phyloP scores from a whole-genome alignment of 1,140 invertebrate genomes.

The Drosophila athabasca region DNA sequence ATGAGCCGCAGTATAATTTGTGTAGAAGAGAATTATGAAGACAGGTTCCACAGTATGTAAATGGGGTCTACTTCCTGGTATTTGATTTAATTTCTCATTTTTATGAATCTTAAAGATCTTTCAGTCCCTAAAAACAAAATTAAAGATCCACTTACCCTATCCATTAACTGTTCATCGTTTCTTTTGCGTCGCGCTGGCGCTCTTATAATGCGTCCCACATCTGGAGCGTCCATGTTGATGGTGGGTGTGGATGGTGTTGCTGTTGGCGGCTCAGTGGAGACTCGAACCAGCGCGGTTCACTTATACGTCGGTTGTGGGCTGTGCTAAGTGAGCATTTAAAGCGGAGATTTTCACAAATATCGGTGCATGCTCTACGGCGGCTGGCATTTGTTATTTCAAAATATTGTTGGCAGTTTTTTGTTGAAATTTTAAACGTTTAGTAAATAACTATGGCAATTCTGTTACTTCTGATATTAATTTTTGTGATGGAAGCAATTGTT shows the following conservation, averaged over 20 bases:
- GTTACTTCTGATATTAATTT: neutral
- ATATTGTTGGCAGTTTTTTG: constrained; percentile 40
- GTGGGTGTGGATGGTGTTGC: neutral
- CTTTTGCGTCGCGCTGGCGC: constrained; percentile 75
- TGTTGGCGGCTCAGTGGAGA: constrained; percentile 15
- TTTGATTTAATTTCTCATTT: too few relatives aligned
- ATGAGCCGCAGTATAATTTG: too few relatives aligned
- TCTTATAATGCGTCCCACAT: constrained; percentile 74
- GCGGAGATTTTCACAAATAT: constrained; percentile 25
- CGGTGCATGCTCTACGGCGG: constrained; percentile 43
- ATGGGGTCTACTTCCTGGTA: too few relatives aligned
- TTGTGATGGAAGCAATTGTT: constrained; percentile 58
- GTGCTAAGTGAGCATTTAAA: constrained; percentile 41
- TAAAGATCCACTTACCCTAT: constrained; percentile 64
- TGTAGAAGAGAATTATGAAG: too few relatives aligned
- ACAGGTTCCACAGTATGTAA: too few relatives aligned
- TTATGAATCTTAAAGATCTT: too few relatives aligned
- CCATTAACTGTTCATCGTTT: constrained; percentile 77
- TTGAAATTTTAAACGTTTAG: neutral
- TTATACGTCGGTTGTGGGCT: constrained; percentile 36
- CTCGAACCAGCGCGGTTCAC: constrained; percentile 39
- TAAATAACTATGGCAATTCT: constrained; percentile 59
- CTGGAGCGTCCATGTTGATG: constrained; percentile 68
- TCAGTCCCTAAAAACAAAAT: too few relatives aligned
- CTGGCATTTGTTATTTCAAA: constrained; percentile 13